A percentile compares a stretch with the other conserved stretches of the same genome.
Evolutionary conservation across 2,888 invertebrate species (phyloP).

Genomic region (Chironomus riparius): DNA sequence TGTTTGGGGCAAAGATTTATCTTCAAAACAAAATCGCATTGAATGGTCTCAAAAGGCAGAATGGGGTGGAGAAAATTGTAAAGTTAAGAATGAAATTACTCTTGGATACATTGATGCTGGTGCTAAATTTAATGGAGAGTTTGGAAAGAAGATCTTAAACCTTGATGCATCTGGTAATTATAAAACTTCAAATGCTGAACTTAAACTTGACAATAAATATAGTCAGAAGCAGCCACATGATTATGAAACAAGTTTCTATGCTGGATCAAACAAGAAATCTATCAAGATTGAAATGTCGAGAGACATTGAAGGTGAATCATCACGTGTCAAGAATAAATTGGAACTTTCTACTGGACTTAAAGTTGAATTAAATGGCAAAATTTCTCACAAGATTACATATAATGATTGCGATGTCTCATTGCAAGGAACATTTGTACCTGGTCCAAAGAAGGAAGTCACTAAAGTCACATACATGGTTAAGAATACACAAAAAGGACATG

Average conservation of each 20-base stretch:
- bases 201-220: slow-evolving; percentile 12
- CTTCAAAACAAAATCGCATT: slow-evolving; percentile 46
- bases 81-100: background rate
- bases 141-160: background rate
- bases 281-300: slow-evolving; percentile 35
- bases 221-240: slow-evolving; percentile 5
- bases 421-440: slow-evolving; percentile 34
- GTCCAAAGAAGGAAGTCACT: slow-evolving; percentile 34
- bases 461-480: background rate
- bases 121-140: slow-evolving; percentile 6
- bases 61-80: background rate
- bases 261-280: slow-evolving; percentile 40
- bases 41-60: slow-evolving; percentile 19
- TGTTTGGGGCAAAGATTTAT: slow-evolving; percentile 53
- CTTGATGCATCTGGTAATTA: background rate
- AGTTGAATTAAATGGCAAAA: slow-evolving; percentile 36
- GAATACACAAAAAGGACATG: slow-evolving; percentile 13
- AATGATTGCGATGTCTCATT: slow-evolving; percentile 37
- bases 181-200: background rate
- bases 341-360: slow-evolving; percentile 37
- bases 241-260: slow-evolving; percentile 43
- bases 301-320: slow-evolving; percentile 39
- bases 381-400: slow-evolving; percentile 35
- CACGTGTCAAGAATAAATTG: slow-evolving; percentile 34
- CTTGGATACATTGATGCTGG: background rate